Evolutionary conservation across 2,888 invertebrate species (phyloP), one percentile per base, ranked within the genome.

Genomic region (Thecophora atra): DNA sequence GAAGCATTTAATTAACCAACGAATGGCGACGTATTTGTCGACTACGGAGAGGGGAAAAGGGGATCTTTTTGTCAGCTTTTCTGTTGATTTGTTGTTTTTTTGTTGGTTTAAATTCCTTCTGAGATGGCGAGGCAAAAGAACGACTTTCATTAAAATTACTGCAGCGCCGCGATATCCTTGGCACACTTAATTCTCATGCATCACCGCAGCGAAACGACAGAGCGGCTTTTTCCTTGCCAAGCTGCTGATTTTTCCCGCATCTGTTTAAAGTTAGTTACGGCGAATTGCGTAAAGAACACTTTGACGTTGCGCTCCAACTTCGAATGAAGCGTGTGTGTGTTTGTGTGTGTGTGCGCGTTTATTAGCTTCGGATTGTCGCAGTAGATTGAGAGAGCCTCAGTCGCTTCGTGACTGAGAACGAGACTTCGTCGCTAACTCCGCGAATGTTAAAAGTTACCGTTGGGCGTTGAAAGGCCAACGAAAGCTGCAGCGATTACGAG

Each of bases 301-400:
- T 60, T 69, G 60, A 69, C 60, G 44, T 69, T 60, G 44, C 47
- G 47, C 47, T 60, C 44, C 28, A 63, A 64, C 54, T 44, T 64
- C 70, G 56, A 70, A 63, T 63, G 70, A 2, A n/a, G n/a, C n/a
- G n/a, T n/a, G n/a, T n/a, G n/a, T n/a, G n/a, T n/a, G n/a, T n/a
- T n/a, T n/a, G n/a, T n/a, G n/a, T n/a, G n/a, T n/a, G n/a, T n/a
- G 5, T 44, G 60, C 63, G 64, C 56, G 64, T 70, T 70, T 70
- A 70, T 70, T 70, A 70, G 70, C 70, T 70, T 63, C 54, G 42
- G 70, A 54, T 54, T 70, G 51, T 70, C 60, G 21, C 42, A 54
- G 13, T 19, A 17, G 64, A 47, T 44, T 26, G 5, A 17, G 47
- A 24, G 0, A 42, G 26, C 13, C 8, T 15, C 4, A 6, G 47